Evolutionary conservation across 2,797 vertebrate genomes (phyloP), one percentile per base, ranked within the genome.

Genomic region (Scleropages formosus): DNA sequence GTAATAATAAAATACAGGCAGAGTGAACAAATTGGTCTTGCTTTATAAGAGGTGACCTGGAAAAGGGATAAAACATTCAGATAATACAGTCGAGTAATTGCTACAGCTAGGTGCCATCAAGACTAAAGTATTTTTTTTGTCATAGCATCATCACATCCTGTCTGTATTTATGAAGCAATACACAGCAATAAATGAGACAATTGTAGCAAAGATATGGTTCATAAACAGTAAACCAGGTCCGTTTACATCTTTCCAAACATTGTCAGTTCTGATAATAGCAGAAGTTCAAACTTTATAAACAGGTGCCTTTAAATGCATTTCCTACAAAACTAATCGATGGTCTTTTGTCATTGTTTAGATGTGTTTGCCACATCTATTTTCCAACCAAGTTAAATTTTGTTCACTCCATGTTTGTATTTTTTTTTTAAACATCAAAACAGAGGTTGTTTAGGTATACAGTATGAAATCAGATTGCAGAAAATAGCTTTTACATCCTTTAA

Each of bases 211-310:
- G 49, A 76, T 22, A 67, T 60, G 16, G 46, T 49, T 26, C 56
- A 67, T 16, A 67, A 63, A 77, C 47, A 61, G 20, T 73, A 15
- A 39, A 26, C 20, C 27, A 44, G 16, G 24, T 58, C 61, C 47
- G 24, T 49, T 51, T 56, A 62, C 6, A 1, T 49, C 44, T 78
- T 47, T 63, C 73, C 82, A 84, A 88, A 87, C 81, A 81, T 81
- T 81, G 72, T 56, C 13, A 4, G 72, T 78, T 78, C 22, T 68
- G 78, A 82, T 76, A 65, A 74, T 70, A 64, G 27, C n/a, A 46
- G 65, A 79, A 72, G 53, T 56, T 65, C 47, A 10, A 26, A 1
- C 16, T 39, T 69, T n/a, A 31, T 76, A 77, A 75, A 75, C 20
- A 65, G 31, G 69, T n/a, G n/a, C 12, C 10, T 18, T 0, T 16